Evolutionary conservation across 2,888 invertebrate genomes (phyloP), one percentile per base, ranked within the genome.

Genomic region (Phania funesta): DNA sequence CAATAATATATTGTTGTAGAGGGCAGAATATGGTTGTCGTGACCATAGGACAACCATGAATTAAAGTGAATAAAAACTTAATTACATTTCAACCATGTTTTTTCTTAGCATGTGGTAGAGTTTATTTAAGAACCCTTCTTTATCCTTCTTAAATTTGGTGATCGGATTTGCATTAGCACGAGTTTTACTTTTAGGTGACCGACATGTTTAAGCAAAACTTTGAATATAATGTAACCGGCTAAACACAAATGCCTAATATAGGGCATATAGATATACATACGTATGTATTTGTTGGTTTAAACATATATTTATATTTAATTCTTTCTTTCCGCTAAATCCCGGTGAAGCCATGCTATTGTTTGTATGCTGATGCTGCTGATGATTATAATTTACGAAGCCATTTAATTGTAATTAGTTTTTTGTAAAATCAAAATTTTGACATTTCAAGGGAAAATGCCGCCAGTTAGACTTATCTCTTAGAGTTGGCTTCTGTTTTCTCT

Each of bases 331-430:
- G 62, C 56, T 70, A 78, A 71, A 18, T 50, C 41, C 11, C 54
- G n/a, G 20, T 73, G 64, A 75, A 41, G 44, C 58, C 54, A 78
- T 35, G 44, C 54, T 18, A 22, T 32, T 52, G 26, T 32, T 58
- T 9, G n/a, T 44, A 13, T 38, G 8, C 9, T 9, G 46, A n/a
- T 48, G 58, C 32, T 74, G 64, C 26, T 75, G 67, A 67, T 58
- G 65, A 29, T 75, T 75, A 75, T 67, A 58, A 58, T 83, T 83
- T 73, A 65, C 74, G 78, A 13, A 56, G 80, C 80, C 83, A 84
- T 84, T 83, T 83, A 84, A 80, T 76, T 82, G 82, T 77, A 83
- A 83, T 84, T 84, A 83, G 77, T 74, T 77, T 68, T 70, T 54
- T 26, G 13, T 54, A 68, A 62, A 70, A 32, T 52, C 54, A 65